Evolutionary conservation across 2,113 vertebrate genomes (phyloP).

Genomic region (Murina feae): DNA sequence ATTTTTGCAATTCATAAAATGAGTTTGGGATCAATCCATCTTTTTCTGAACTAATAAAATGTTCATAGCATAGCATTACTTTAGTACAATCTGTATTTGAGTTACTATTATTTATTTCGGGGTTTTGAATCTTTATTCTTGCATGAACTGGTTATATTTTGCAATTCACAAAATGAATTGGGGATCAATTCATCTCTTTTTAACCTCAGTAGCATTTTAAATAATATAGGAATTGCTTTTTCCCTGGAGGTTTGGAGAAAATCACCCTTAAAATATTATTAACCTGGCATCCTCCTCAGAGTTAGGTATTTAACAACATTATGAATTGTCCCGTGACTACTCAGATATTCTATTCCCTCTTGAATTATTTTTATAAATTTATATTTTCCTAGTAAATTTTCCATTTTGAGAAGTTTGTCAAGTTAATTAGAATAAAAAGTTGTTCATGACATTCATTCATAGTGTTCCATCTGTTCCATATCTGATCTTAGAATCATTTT

Average conservation of each 20-base stretch:
- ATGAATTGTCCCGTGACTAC: neutral
- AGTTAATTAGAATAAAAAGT: neutral
- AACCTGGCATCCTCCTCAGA: neutral
- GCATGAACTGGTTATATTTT: conserved; percentile 17
- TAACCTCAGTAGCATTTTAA: conserved; percentile 30
- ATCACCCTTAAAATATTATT: conserved; percentile 28
- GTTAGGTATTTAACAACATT: neutral
- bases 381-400: neutral
- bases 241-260: neutral
- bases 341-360: neutral
- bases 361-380: conserved; percentile 15
- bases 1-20: too few species aligned
- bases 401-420: neutral
- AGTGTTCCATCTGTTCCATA: neutral
- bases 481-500: neutral
- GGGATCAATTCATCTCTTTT: neutral
- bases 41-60: conserved; percentile 53
- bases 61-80: conserved; percentile 33
- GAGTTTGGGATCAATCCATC: too few species aligned
- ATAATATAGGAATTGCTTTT: conserved; percentile 13
- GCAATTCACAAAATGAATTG: conserved; percentile 36
- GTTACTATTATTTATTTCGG: conserved; percentile 46
- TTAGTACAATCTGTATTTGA: conserved; percentile 4
- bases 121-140: conserved; percentile 29
- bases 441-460: neutral